Base-by-base conservation (phyloP, 2,797 vertebrate species). In the Denticeps clupeoides region DNA sequence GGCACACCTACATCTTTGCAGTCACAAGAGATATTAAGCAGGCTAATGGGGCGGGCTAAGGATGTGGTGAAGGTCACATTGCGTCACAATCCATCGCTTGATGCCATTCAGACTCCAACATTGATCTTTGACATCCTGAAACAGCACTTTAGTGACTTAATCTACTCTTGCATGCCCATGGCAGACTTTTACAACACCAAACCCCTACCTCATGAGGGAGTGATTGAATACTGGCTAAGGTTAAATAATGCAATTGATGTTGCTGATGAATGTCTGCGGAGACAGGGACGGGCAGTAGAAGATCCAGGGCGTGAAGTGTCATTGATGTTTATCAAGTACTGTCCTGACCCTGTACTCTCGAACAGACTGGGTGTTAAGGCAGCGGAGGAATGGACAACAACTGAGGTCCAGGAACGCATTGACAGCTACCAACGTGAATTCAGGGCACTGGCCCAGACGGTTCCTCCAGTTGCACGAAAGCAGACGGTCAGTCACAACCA, bases 191-290 rank as follows among this genome's bases (percentile, higher is more conserved):
- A 57, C 35, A 13, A 49, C 1, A 57, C 43, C 0, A 2, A 53
- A 2, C 54, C 58, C 4, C 18, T 25, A 8, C 5, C 47, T 7
- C 44, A 42, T n/a, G 54, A 64, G 33, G 23, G 19, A 2, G 27
- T 58, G 10, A 57, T 64, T 60, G 58, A 64, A 15, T 64, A 60
- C 9, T 62, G 55, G 51, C 8, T 62, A 21, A 58, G 55, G 15
- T n/a, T 58, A 5, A 62, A 58, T 6, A 54, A 29, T 15, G 47
- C 33, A 1, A 16, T 63, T 4, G 45, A 59, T 1, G 13, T 59
- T 24, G 35, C 52, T 3, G 45, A 52, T 11, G 54, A 60, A 24
- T 47, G 40, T 23, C 5, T 54, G 5, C 57, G 9, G n/a, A 54
- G 54, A 19, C 53, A 56, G 31, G 28, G 28, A 7, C 48, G 54